A percentile compares a stretch with the other conserved stretches of the same genome.
phyloP scores from a whole-genome alignment of 1,140 invertebrate species.

The Tribolium madens region DNA sequence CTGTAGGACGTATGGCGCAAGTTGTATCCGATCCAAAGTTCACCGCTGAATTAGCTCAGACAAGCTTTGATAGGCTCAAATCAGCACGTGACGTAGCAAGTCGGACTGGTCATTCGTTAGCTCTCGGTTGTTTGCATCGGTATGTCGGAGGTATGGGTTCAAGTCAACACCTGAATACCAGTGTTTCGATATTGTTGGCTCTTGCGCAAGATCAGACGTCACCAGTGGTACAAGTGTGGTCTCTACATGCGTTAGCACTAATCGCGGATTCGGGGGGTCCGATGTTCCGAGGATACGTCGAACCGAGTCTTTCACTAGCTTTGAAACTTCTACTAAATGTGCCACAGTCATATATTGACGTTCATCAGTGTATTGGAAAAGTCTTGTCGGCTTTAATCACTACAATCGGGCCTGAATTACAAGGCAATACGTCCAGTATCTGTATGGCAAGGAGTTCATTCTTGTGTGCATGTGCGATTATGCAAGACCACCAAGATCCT shows the following conservation, averaged over 20 bases:
- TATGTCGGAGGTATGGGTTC: conserved; percentile 93
- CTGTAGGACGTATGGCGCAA: conserved; percentile 90
- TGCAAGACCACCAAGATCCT: conserved; percentile 91
- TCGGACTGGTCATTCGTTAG: conserved; percentile 92
- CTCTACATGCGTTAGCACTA: conserved; percentile 92
- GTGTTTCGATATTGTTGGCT: conserved; percentile 93
- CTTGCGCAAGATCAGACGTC: conserved; percentile 93
- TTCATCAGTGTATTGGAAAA: conserved; percentile 95
- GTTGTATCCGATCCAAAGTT: conserved; percentile 87
- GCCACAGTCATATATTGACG: conserved; percentile 90
- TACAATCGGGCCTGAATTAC: conserved; percentile 97
- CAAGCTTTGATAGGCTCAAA: conserved; percentile 90
- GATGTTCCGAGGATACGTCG: conserved; percentile 97
- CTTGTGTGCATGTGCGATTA: conserved; percentile 89
- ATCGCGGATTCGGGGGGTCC: conserved; percentile 98
- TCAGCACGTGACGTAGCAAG: conserved; percentile 89
- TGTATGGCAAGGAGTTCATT: conserved; percentile 83
- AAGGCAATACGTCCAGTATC: conserved; percentile 83
- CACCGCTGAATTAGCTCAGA: conserved; percentile 91
- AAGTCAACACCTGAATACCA: conserved; percentile 92
- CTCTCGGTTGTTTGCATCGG: conserved; percentile 91
- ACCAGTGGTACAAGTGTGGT: conserved; percentile 95
- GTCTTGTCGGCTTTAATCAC: conserved; percentile 94
- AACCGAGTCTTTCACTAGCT: conserved; percentile 90
- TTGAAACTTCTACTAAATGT: conserved; percentile 91